Evolutionary conservation across 2,113 vertebrate species (phyloP), one percentile per base, ranked within the genome.

Genomic region (Glaucidium brasilianum): DNA sequence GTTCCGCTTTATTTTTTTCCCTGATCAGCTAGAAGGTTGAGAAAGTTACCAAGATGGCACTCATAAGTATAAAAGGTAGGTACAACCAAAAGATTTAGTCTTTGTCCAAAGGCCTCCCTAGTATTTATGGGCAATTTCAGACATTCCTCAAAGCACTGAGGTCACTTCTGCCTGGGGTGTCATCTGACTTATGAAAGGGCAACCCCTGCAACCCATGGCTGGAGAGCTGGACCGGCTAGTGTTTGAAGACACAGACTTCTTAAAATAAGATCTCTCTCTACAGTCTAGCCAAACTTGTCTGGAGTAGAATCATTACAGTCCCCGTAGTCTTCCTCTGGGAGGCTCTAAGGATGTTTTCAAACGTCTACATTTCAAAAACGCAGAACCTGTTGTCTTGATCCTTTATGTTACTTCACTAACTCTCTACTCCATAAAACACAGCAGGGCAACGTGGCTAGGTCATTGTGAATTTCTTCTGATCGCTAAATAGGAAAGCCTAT

Each of bases 221-320:
- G 68, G 87, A 81, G 5, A 91, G 84, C 82, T 83, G 66, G 88
- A 87, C 75, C 21, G 5, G 94, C 89, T 37, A 78, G 68, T n/a
- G 77, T 96, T 97, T 96, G 94, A 97, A 97, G 92, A 74, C 56
- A 88, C 94, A 88, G 93, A 88, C 72, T 91, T 94, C 82, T 85
- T 93, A 88, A 94, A 76, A 56, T 45, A 92, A 93, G 80, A 69
- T 86, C 88, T 85, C 52, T 92, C 49, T 88, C 76, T 83, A 45
- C 84, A 59, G 60, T 83, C 85, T 63, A 85, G 39, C 60, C 90
- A 76, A 98, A 76, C 81, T 72, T 37, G 45, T 26, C 83, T 78
- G 92, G 90, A 83, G 81, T 21, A 64, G 89, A 95, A 92, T 95
- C 85, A 86, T 93, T 87, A 74, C 52, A 74, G 86, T 55, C 88